Evolutionary conservation across 2,888 invertebrate species (phyloP).

Genomic region (Yponomeuta plumbellus): DNA sequence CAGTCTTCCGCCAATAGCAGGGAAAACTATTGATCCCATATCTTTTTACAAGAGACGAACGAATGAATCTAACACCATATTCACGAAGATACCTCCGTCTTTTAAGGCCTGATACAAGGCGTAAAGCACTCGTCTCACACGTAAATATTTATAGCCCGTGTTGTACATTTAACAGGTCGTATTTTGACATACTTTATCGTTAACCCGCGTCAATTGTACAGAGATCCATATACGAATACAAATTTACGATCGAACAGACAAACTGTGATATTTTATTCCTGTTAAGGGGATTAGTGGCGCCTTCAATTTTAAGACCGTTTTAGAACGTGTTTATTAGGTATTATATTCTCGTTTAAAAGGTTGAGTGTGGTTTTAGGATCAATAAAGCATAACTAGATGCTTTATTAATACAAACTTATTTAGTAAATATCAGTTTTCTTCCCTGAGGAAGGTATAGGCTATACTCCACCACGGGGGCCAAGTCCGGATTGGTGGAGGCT

Average conservation of each 20-base stretch:
- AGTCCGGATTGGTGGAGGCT: too few relatives aligned
- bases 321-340: constrained; percentile 14
- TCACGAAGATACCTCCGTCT: not conserved
- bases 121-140: constrained; percentile 14
- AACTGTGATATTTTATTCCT: constrained; percentile 18
- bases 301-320: constrained; percentile 10
- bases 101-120: not conserved
- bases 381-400: not conserved
- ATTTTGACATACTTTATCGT: constrained; percentile 54
- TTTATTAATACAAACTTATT: not conserved
- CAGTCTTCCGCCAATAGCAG: too few relatives aligned
- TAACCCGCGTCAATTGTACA: constrained; percentile 32
- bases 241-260: constrained; percentile 22
- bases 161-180: constrained; percentile 53
- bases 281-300: constrained; percentile 3
- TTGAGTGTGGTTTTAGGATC: not conserved
- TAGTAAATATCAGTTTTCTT: too few relatives aligned
- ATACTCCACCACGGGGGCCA: too few relatives aligned
- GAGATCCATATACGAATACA: constrained; percentile 15
- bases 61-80: not conserved
- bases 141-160: constrained; percentile 45
- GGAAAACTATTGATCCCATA: too few relatives aligned
- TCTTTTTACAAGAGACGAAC: not conserved
- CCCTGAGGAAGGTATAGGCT: too few relatives aligned
- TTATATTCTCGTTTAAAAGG: not conserved